Conservation (phyloP, 2,113 vertebrate species). For the Charadrius vociferus region DNA sequence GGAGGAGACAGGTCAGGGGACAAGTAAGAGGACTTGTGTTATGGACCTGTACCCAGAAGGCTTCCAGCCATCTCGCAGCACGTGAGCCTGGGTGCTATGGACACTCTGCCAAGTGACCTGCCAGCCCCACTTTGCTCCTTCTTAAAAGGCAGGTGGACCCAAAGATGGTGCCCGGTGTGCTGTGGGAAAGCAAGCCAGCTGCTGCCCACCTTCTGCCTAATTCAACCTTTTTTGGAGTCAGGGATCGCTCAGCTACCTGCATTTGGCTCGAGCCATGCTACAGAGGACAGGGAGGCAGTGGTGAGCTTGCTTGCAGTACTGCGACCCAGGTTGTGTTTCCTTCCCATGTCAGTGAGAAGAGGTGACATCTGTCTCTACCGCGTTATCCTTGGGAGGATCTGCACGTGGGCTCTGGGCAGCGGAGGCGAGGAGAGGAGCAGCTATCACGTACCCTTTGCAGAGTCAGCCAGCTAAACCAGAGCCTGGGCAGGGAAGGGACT, state of each 20-base stretch:
- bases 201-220: neutral
- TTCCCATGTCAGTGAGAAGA: neutral
- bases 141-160: neutral
- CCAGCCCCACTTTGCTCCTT: neutral
- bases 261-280: neutral
- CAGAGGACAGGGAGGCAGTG: neutral
- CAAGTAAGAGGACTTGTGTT: neutral
- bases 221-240: neutral
- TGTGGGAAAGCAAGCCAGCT: neutral
- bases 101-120: neutral
- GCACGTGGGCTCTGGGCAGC: neutral
- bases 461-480: neutral
- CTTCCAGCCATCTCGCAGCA: neutral
- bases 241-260: neutral
- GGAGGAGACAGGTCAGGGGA: neutral
- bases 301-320: neutral
- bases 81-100: rapidly evolving
- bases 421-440: neutral
- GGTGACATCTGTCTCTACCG: neutral
- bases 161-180: rapidly evolving
- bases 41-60: neutral
- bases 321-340: neutral
- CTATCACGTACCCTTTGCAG: neutral
- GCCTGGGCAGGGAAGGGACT: neutral
- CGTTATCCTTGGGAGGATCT: neutral